phyloP scores from a whole-genome alignment of 1,140 invertebrate species.

The Drosophila miranda region DNA sequence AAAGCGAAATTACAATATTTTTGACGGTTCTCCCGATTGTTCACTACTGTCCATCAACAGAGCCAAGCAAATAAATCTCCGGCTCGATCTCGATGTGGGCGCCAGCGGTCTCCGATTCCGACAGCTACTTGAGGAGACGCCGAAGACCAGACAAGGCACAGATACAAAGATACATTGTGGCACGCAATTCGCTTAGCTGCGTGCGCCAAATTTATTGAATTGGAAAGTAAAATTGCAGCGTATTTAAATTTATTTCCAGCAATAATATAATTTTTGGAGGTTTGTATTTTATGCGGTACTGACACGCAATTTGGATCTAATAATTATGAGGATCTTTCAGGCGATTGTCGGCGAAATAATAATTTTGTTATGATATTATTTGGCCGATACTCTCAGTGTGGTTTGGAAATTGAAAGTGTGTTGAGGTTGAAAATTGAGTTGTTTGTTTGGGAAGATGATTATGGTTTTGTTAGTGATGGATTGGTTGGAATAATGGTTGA shows the following conservation, averaged over 20 bases:
- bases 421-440: conserved; percentile 52
- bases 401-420: conserved; percentile 49
- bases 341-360: conserved; percentile 41
- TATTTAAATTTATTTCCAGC: conserved; percentile 72
- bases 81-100: conserved; percentile 26
- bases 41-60: conserved; percentile 51
- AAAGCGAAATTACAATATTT: conserved; percentile 44
- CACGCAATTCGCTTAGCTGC: conserved; percentile 60
- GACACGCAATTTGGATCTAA: conserved; percentile 57
- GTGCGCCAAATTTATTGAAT: conserved; percentile 73
- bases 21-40: conserved; percentile 44
- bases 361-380: conserved; percentile 51
- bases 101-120: conserved; percentile 1
- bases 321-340: conserved; percentile 60
- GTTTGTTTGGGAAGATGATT: conserved; percentile 27
- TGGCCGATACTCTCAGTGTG: conserved; percentile 31
- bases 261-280: conserved; percentile 54
- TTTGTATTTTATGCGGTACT: conserved; percentile 42
- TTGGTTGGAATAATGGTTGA: not conserved
- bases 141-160: conserved; percentile 26
- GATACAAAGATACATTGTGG: conserved; percentile 36
- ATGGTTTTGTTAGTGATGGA: conserved; percentile 7
- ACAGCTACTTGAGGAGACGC: no score
- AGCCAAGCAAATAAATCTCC: conserved; percentile 43
- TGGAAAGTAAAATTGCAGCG: conserved; percentile 76